Evolutionary conservation across 2,888 invertebrate genomes (phyloP), one percentile per base, ranked within the genome.

Genomic region (Heliothis peltigera): DNA sequence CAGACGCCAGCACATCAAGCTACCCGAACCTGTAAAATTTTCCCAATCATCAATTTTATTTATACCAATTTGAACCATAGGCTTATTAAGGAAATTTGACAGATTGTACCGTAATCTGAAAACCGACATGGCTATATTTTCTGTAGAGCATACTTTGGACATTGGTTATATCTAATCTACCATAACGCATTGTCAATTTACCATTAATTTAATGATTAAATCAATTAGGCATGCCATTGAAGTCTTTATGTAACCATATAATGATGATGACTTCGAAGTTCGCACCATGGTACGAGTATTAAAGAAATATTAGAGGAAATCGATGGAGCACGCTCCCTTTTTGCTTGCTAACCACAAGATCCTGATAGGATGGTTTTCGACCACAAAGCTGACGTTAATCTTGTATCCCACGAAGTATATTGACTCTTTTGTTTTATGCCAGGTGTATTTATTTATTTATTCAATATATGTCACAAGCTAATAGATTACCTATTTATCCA

Each of bases 221-320:
- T 64, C 22, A 28, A 76, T 78, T 75, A 39, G 66, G 43, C 32
- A 65, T 54, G 73, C 73, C 68, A 77, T 80, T 79, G 69, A 64
- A 44, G 46, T 54, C 28, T 57, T 48, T 52, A 58, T 52, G 46
- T 67, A 61, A 58, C 56, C 67, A 65, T 61, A 73, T 70, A 70
- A 64, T 67, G 62, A 71, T 70, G 68, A 75, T 82, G 81, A 81
- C 70, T 79, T 61, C 66, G 56, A 55, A 54, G 54, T 67, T 57
- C 55, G 63, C 61, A 61, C 62, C 73, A 62, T 69, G 71, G 58
- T 56, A 70, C 70, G 21, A 48, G 60, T 75, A 77, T 80, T 70
- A 74, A 78, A 84, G 84, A 85, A 86, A 84, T 77, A 77, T 81
- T 84, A 79, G 83, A 79, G 72, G 68, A 79, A 80, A 73, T 72